These are phyloP conservation scores for Oncorhynchus gorbuscha DNA, from an alignment of 2,113 vertebrate species.

Conservation along the genomic window DNA sequence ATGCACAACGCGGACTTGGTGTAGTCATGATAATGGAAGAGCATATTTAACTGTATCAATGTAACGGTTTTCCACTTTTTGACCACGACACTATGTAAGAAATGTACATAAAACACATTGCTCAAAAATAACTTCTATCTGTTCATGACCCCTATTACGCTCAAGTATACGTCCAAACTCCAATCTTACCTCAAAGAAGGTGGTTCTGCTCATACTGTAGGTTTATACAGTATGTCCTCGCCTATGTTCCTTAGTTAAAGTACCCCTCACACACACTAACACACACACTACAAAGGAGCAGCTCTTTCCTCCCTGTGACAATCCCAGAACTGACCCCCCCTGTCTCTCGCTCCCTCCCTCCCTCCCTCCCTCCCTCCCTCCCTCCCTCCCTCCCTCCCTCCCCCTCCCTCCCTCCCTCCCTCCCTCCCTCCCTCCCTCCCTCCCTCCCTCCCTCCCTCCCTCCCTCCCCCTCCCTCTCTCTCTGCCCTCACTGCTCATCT, in stretches of 20 bases:
- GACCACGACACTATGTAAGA: too few species aligned
- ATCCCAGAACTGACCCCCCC: constrained; percentile 52
- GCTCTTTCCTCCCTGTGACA: constrained; percentile 49
- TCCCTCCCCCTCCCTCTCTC: not conserved
- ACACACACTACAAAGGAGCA: not conserved
- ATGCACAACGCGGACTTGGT: too few species aligned
- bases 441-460: rapidly evolving
- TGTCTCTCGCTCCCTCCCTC: not conserved
- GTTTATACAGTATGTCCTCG: constrained; percentile 1
- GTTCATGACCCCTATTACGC: too few species aligned
- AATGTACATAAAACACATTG: too few species aligned
- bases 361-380: not conserved
- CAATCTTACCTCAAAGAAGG: constrained; percentile 71
- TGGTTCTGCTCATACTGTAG: constrained; percentile 64
- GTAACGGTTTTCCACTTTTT: too few species aligned
- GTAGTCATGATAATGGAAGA: too few species aligned
- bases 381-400: rapidly evolving
- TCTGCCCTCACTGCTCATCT: not conserved
- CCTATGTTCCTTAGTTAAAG: constrained; percentile 22
- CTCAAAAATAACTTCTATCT: too few species aligned
- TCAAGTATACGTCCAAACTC: not conserved
- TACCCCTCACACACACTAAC: not conserved
- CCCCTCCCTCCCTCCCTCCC: not conserved
- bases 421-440: not conserved
- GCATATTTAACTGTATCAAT: too few species aligned